Base-by-base conservation (phyloP, 2,888 invertebrate genomes). In the Pollenia amentaria region DNA sequence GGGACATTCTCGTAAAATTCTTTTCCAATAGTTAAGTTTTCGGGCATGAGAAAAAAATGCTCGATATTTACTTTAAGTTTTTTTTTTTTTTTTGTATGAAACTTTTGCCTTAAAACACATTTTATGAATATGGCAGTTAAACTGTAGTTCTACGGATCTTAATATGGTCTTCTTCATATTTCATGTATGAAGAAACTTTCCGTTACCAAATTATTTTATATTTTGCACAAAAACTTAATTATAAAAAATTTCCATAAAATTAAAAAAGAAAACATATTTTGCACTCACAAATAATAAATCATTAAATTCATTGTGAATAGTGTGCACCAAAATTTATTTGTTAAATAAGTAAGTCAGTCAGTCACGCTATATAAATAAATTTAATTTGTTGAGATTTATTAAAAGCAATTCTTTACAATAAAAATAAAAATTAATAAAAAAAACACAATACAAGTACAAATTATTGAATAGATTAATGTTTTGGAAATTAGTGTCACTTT, bases 281-380 rank as follows among this genome's bases (percentile, higher is more conserved):
- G 2, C 51, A 69, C 51, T 12, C 40, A 53, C 40, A 40, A 10
- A 69, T 21, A 48, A 79, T 42, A 18, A 78, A 40, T 40, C 65
- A 46, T 57, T 65, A 18, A 73, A 57, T 73, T 65, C 57, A 69
- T 38, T 82, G 51, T 53, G 18, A 65, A 69, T 38, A 76, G 51
- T 53, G 18, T 53, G 46, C 44, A 46, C 16, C 46, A 77, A 57
- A 76, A 67, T 65, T 48, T 18, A 48, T 78, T 64, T 11, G 40
- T 53, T 44, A 72, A 72, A 80, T 75, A 38, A 75, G 60, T 65
- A 18, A 65, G 65, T 84, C 70, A 77, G 70, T 65, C 46, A 57
- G 83, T 78, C 83, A 84, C 83, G 78, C 77, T 72, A 76, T 65
- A 75, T 67, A 84, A 84, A 78, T 72, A 62, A 83, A 76, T 64